A percentile compares a stretch with the other conserved stretches of the same genome.
These are phyloP conservation scores for Tipula unca DNA, from an alignment of 2,888 invertebrate species.

Conservation along the genomic window DNA sequence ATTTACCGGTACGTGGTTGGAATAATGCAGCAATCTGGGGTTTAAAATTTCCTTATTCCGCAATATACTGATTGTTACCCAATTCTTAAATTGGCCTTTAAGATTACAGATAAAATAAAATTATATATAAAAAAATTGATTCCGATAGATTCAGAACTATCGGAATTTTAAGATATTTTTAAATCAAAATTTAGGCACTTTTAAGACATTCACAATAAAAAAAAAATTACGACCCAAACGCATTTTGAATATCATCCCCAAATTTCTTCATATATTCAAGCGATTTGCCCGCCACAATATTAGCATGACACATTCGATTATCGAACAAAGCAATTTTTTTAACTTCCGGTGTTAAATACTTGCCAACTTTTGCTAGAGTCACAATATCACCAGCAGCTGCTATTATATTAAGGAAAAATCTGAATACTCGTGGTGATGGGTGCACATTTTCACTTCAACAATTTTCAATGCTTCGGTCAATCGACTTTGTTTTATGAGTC, in stretches of 20 bases:
- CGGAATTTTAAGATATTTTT: no score
- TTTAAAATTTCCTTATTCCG: no score
- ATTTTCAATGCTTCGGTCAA: constrained; percentile 49
- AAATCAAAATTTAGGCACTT: no score
- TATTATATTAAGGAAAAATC: constrained; percentile 53
- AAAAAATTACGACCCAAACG: no score
- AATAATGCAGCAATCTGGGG: no score
- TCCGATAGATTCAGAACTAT: no score
- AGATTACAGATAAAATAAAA: no score
- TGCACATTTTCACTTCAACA: constrained; percentile 43
- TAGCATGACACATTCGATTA: constrained; percentile 50
- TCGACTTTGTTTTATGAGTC: constrained; percentile 43
- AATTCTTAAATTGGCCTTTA: no score
- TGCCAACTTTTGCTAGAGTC: constrained; percentile 43
- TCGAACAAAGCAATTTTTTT: constrained; percentile 50
- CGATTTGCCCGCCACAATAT: constrained; percentile 47
- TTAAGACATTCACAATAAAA: no score
- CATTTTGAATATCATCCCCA: constrained; percentile 45
- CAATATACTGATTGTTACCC: no score
- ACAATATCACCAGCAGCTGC: constrained; percentile 47
- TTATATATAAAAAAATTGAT: no score
- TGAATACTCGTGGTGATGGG: constrained; percentile 51
- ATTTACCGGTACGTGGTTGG: no score
- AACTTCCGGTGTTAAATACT: constrained; percentile 43
- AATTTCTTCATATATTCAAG: constrained; percentile 49